Conservation (phyloP, 2,888 invertebrate species). For the Andrena camellia region DNA sequence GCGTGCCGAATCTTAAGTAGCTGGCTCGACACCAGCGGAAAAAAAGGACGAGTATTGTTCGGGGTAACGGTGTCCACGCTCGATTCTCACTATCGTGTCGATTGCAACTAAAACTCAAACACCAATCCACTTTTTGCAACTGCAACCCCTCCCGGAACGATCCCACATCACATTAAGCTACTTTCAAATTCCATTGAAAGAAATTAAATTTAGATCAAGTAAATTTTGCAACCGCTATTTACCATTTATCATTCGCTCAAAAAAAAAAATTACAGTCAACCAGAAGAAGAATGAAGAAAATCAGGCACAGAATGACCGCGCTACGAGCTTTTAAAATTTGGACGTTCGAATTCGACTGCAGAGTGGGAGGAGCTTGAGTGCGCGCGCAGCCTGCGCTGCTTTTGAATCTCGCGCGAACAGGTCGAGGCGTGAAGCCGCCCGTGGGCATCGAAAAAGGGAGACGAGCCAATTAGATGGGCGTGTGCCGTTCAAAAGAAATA, state of each 20-base stretch:
- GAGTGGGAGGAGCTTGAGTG: neutral
- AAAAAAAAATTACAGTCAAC: neutral
- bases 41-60: constrained; percentile 33
- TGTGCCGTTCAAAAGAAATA: constrained; percentile 30
- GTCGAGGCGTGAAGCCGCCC: constrained; percentile 7
- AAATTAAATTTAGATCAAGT: neutral
- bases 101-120: constrained; percentile 44
- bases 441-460: constrained; percentile 6
- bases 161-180: neutral
- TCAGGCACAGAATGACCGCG: neutral
- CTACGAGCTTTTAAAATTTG: neutral
- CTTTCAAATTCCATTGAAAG: neutral
- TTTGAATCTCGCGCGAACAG: neutral
- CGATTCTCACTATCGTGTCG: constrained; percentile 46
- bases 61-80: constrained; percentile 60
- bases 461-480: constrained; percentile 52
- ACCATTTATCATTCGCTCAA: neutral
- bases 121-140: neutral
- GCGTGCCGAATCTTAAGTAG: constrained; percentile 74
- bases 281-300: neutral
- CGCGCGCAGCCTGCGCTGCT: neutral
- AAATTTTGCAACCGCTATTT: no score
- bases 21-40: constrained; percentile 36
- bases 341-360: neutral
- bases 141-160: neutral